These are phyloP conservation scores for Hyalella azteca DNA, from an alignment of 2,888 invertebrate species.

Conservation along the genomic window DNA sequence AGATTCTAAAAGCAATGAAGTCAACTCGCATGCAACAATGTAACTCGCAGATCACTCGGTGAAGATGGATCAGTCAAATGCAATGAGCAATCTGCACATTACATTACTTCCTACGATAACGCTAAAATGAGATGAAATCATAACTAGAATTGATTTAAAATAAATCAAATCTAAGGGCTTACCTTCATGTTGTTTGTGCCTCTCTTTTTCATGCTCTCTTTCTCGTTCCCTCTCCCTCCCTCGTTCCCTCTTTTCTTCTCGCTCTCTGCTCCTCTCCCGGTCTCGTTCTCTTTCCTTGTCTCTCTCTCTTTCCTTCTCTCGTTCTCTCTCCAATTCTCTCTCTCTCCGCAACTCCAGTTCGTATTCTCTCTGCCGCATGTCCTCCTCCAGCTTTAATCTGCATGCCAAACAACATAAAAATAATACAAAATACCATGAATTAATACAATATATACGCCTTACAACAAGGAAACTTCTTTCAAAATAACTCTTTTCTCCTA, in stretches of 20 bases:
- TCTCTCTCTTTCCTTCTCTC: conserved; percentile 52
- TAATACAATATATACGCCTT: too few relatives aligned
- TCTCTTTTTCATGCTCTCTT: conserved; percentile 45
- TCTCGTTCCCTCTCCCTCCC: conserved; percentile 48
- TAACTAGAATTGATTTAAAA: too few relatives aligned
- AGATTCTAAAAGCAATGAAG: too few relatives aligned
- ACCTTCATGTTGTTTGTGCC: conserved; percentile 46
- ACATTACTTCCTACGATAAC: too few relatives aligned
- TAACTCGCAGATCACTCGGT: too few relatives aligned
- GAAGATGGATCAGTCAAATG: too few relatives aligned
- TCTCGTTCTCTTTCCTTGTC: conserved; percentile 54
- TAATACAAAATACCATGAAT: background rate
- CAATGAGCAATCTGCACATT: too few relatives aligned
- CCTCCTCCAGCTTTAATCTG: conserved; percentile 75
- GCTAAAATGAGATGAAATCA: too few relatives aligned
- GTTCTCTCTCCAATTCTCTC: conserved; percentile 55
- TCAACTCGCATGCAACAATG: too few relatives aligned
- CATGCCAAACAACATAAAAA: background rate
- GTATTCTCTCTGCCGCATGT: conserved; percentile 62
- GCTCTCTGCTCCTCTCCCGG: conserved; percentile 47
- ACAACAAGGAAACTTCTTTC: too few relatives aligned
- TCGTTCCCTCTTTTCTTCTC: conserved; percentile 49
- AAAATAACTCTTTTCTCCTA: too few relatives aligned
- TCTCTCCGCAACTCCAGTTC: conserved; percentile 64
- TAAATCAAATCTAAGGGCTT: too few relatives aligned